Percentiles rank a stretch among this genome's conserved stretches.
Conservation (phyloP, 2,888 invertebrate genomes). For the Lithophane ornitopus region DNA sequence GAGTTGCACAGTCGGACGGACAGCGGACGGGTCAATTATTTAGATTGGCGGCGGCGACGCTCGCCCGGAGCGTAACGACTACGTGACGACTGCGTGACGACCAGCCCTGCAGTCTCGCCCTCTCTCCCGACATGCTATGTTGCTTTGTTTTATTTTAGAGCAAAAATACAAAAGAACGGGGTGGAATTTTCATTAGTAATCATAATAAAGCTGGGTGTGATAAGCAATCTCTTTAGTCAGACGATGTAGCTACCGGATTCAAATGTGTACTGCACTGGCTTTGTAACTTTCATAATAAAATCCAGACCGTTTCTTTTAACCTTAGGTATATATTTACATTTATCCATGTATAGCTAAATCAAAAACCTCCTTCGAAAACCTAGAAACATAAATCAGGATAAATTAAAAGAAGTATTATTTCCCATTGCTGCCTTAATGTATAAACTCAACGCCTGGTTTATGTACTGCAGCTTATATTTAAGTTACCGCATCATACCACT, state of each 20-base stretch:
- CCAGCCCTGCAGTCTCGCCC: conserved; percentile 62
- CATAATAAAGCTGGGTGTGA: conserved; percentile 64
- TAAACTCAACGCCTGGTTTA: conserved; percentile 37
- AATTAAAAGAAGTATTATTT: conserved; percentile 11
- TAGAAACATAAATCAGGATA: conserved; percentile 12
- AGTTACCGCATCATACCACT: conserved; percentile 75
- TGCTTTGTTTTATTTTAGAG: conserved; percentile 65
- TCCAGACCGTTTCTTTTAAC: not conserved
- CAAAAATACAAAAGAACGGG: conserved; percentile 65
- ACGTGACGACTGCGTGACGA: conserved; percentile 76
- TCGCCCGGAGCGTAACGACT: conserved; percentile 73
- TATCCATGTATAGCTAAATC: not conserved
- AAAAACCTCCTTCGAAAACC: not conserved
- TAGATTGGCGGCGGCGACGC: conserved; percentile 88
- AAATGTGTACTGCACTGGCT: conserved; percentile 9
- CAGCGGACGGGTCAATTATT: conserved; percentile 89
- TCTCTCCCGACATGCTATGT: conserved; percentile 58
- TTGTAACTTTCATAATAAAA: not conserved
- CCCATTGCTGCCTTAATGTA: conserved; percentile 32
- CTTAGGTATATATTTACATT: not conserved
- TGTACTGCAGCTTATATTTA: conserved; percentile 45
- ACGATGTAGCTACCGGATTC: conserved; percentile 2
- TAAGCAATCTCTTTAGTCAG: conserved; percentile 51
- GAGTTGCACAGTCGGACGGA: conserved; percentile 85
- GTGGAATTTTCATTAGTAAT: conserved; percentile 65